Evolutionary conservation across 1,140 invertebrate genomes (phyloP).

Genomic region (Anastrepha ludens): DNA sequence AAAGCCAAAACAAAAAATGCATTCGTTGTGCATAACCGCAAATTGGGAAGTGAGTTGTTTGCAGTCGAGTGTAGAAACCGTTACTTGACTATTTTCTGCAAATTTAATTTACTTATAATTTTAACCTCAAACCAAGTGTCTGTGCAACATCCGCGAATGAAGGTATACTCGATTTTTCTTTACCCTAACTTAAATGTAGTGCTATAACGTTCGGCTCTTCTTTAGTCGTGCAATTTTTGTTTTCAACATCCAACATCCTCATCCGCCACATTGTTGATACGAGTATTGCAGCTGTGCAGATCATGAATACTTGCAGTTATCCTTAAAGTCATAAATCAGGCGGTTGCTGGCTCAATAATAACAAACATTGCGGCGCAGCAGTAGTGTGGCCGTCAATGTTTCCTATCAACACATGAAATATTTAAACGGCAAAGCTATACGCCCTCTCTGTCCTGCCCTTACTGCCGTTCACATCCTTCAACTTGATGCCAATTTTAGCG

Average conservation of each 20-base stretch:
- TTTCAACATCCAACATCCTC: neutral
- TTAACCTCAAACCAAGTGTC: neutral
- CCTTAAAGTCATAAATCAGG: constrained; percentile 54
- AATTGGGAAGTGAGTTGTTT: neutral
- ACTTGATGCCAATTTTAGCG: neutral
- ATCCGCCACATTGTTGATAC: constrained; percentile 10
- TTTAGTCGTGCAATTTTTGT: neutral
- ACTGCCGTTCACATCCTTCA: neutral
- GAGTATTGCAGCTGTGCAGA: neutral
- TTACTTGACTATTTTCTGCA: neutral
- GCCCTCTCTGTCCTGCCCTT: neutral
- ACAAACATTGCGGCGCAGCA: neutral
- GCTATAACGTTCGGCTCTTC: too few species aligned
- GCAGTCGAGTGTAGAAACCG: neutral
- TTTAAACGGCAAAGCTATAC: neutral
- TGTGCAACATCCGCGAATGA: constrained; percentile 2
- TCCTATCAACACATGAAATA: constrained; percentile 48
- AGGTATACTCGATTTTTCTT: neutral
- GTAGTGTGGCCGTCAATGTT: neutral
- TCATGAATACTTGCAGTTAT: constrained; percentile 45
- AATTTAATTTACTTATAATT: constrained; percentile 31
- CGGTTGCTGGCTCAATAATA: neutral
- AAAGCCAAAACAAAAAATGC: neutral
- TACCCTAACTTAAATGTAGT: neutral
- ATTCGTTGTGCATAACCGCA: neutral